A percentile compares a stretch with the other conserved stretches of the same genome.
phyloP scores from a whole-genome alignment of 2,888 invertebrate species.

The Coleophora flavipennella region DNA sequence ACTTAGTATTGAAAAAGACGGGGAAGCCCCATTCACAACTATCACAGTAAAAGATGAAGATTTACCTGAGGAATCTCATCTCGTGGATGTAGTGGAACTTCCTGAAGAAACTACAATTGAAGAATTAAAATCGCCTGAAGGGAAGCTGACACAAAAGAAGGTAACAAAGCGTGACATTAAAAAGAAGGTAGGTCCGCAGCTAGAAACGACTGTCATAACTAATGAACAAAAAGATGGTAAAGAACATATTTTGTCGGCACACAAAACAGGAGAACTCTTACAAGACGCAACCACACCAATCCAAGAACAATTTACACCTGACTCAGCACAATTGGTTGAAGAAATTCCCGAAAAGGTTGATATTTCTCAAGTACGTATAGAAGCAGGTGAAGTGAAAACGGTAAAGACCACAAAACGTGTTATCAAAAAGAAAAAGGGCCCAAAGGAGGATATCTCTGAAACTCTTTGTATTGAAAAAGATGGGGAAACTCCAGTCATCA shows the following conservation, averaged over 20 bases:
- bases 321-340: conserved; percentile 24
- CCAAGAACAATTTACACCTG: conserved; percentile 22
- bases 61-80: conserved; percentile 16
- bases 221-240: conserved; percentile 36
- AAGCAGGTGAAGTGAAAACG: conserved; percentile 25
- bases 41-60: conserved; percentile 13
- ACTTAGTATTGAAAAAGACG: conserved; percentile 16
- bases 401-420: conserved; percentile 28
- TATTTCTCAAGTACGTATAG: conserved; percentile 16
- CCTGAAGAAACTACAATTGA: conserved; percentile 29
- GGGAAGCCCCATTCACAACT: conserved; percentile 19
- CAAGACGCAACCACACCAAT: conserved; percentile 19
- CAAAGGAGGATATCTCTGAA: conserved; percentile 21
- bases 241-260: conserved; percentile 10
- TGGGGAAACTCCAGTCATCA: conserved; percentile 23
- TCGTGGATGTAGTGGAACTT: conserved; percentile 19
- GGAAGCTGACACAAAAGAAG: conserved; percentile 18
- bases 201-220: conserved; percentile 49
- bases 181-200: conserved; percentile 44
- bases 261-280: conserved; percentile 15
- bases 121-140: conserved; percentile 2
- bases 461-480: conserved; percentile 21
- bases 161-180: conserved; percentile 35
- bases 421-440: conserved; percentile 22
- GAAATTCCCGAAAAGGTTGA: conserved; percentile 16